Evolutionary conservation across 2,113 vertebrate species (phyloP).

Genomic region (Clinocottus analis): DNA sequence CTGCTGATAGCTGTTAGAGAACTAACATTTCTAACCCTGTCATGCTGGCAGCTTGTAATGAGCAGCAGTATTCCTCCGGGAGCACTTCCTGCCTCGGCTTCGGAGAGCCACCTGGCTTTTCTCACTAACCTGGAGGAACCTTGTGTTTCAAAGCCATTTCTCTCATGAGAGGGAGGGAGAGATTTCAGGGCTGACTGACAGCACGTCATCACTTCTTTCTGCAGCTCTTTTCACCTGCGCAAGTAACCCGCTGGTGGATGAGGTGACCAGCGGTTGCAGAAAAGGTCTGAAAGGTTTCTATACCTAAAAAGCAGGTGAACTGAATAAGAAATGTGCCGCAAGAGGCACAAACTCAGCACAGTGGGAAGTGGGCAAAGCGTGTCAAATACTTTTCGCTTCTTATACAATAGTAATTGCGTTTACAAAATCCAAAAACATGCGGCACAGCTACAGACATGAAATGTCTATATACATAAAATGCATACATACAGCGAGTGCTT

Average conservation of each 20-base stretch:
- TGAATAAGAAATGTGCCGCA: neutral
- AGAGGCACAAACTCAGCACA: neutral
- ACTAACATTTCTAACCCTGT: conserved; percentile 15
- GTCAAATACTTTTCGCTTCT: neutral
- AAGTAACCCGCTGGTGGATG: neutral
- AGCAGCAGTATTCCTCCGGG: conserved; percentile 24
- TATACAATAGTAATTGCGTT: neutral
- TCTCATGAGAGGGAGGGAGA: neutral
- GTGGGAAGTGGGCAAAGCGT: neutral
- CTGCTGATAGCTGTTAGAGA: conserved; percentile 11
- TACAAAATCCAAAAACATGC: conserved; percentile 17
- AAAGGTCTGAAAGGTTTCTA: conserved; percentile 16
- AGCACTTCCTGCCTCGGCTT: conserved; percentile 2
- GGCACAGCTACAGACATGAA: conserved; percentile 20
- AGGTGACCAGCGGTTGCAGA: conserved; percentile 7
- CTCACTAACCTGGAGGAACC: conserved; percentile 12
- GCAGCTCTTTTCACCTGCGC: conserved; percentile 28
- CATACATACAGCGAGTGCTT: conserved; percentile 28
- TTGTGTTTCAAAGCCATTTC: conserved; percentile 6
- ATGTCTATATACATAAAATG: conserved; percentile 27
- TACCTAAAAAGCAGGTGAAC: neutral
- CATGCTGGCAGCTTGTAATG: conserved; percentile 35
- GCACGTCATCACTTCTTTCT: conserved; percentile 21
- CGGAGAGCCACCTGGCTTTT: neutral
- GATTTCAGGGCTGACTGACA: conserved; percentile 13